Base-by-base conservation (phyloP, 2,888 invertebrate species). In the Ashinkailepas kermadecensis region DNA sequence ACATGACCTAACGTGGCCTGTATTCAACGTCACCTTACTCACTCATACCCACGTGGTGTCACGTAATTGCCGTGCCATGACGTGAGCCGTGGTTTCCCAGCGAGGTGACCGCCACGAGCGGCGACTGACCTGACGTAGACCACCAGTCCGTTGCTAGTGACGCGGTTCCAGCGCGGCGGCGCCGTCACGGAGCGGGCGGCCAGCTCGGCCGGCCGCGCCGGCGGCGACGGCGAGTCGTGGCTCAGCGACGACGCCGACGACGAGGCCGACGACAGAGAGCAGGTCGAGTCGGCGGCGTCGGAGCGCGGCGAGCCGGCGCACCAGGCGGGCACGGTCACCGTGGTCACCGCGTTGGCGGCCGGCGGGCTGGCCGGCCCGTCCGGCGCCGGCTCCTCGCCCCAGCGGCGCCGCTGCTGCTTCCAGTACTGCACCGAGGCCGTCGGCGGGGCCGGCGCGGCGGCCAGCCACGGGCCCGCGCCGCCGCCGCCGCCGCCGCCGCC, bases 241-340 rank as follows among this genome's bases (percentile, higher is more conserved):
- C 88, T 88, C 85, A 88, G 86, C 88, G 82, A 81, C 81, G 84
- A 84, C 56, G 74, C 74, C 74, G 74, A 56, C 74, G 74, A 56
- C 21, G 74, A 74, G 23, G 56, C 56, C 23, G 23, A 23, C 85
- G 88, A 86, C 88, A 81, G 81, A 80, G 84, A 84, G 84, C 86
- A 91, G 84, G 90, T 90, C 67, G 90, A 90, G 86, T 91, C 91
- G 70, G 90, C 90, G 82, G 91, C 88, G 85, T 91, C 91, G 65
- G 91, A 90, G 74, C 90, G 88, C 82, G 89, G 90, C 82, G 90
- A 90, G 9, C 56, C 56, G 74, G 54, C 56, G 23, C 4, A 23
- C 54, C 74, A 56, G 15, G 54, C 74, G 21, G 74, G 23, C 21
- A 74, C 74, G 21, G 74, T 74, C 74, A 74, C 74, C 21, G 74